phyloP scores from a whole-genome alignment of 1,140 invertebrate genomes.

The Diabrotica virgifera region DNA sequence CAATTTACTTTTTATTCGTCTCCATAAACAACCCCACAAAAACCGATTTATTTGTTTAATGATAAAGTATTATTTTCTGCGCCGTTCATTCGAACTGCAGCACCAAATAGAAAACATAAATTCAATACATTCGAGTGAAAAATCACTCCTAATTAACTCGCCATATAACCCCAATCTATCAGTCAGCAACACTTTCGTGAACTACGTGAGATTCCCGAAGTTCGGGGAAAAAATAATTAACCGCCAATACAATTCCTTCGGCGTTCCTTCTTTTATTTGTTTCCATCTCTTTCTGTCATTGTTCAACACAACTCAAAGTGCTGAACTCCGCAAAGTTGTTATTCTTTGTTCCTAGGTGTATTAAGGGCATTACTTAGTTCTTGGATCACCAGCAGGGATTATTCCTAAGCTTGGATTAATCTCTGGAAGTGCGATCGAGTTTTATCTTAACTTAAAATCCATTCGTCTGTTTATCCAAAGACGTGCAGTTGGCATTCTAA shows the following conservation, averaged over 20 bases:
- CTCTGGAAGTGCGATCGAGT: constrained; percentile 31
- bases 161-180: constrained; percentile 2
- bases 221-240: constrained; percentile 1
- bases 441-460: constrained; percentile 30
- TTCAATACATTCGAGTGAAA: not conserved
- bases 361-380: constrained; percentile 27
- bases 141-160: not conserved
- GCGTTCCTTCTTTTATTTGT: not conserved
- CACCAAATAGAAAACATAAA: not conserved
- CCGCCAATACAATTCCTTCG: not conserved
- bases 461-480: constrained; percentile 1
- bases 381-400: constrained; percentile 27
- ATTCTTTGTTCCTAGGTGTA: constrained; percentile 14
- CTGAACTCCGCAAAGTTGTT: constrained; percentile 15
- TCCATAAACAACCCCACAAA: too few species aligned
- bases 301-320: not conserved
- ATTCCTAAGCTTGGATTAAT: constrained; percentile 30
- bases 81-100: too few species aligned
- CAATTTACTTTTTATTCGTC: too few species aligned
- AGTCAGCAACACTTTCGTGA: not conserved
- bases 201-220: not conserved
- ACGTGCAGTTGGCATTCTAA: too few species aligned
- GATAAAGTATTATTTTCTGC: too few species aligned
- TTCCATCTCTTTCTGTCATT: not conserved
- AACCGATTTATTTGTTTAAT: too few species aligned